phyloP scores from a whole-genome alignment of 2,888 invertebrate genomes.

The Abrostola triplasia region DNA sequence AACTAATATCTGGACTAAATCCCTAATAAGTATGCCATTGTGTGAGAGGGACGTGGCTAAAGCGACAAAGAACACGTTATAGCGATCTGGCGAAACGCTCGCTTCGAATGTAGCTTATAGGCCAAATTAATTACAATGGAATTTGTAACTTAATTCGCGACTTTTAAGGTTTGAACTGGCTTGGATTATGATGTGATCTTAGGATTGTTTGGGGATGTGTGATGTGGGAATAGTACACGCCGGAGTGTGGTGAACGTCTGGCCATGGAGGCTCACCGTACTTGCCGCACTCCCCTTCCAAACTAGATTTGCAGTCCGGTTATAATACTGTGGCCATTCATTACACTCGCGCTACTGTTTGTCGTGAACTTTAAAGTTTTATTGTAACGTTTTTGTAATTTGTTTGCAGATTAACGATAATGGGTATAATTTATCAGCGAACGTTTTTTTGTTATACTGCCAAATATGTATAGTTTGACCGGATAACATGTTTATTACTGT shows the following conservation, averaged over 20 bases:
- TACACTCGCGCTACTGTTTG: slow-evolving; percentile 82
- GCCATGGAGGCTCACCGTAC: slow-evolving; percentile 88
- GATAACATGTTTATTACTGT: slow-evolving; percentile 17
- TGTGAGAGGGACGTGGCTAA: slow-evolving; percentile 86
- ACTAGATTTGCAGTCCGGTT: slow-evolving; percentile 87
- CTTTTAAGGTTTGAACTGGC: slow-evolving; percentile 45
- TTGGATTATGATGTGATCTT: slow-evolving; percentile 51
- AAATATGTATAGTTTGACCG: slow-evolving; percentile 19
- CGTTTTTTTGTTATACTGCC: slow-evolving; percentile 41
- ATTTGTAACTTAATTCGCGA: slow-evolving; percentile 35
- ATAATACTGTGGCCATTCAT: slow-evolving; percentile 85
- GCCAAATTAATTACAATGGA: slow-evolving; percentile 21
- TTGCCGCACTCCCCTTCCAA: slow-evolving; percentile 86
- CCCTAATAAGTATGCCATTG: slow-evolving; percentile 89
- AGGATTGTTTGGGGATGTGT: slow-evolving; percentile 55
- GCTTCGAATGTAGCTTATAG: slow-evolving; percentile 32
- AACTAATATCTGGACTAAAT: slow-evolving; percentile 89
- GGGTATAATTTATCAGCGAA: slow-evolving; percentile 61
- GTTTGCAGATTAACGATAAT: slow-evolving; percentile 66
- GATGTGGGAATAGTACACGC: slow-evolving; percentile 77
- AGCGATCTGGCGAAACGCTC: slow-evolving; percentile 76
- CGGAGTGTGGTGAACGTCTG: slow-evolving; percentile 87
- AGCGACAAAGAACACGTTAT: slow-evolving; percentile 88
- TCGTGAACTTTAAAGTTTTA: slow-evolving; percentile 75
- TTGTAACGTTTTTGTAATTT: slow-evolving; percentile 68